Evolutionary conservation across 2,888 invertebrate genomes (phyloP).

Genomic region (Ariolimax columbianus): DNA sequence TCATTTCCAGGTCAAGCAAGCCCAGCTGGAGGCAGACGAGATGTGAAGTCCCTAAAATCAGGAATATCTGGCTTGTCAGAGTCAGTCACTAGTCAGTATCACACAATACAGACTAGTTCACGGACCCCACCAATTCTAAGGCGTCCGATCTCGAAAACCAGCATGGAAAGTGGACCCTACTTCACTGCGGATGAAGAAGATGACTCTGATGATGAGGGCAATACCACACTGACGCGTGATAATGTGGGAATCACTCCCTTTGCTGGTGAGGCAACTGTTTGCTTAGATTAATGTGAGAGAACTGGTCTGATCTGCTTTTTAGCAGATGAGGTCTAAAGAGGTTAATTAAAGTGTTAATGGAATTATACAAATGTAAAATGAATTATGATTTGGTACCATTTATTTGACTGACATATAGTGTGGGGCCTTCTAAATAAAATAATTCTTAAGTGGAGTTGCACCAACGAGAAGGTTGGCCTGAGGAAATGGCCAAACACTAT

Average conservation of each 20-base stretch:
- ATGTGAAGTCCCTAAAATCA: slow-evolving; percentile 1
- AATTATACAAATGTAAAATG: no score
- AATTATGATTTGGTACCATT: no score
- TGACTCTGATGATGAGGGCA: slow-evolving; percentile 81
- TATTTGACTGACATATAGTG: no score
- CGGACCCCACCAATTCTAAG: slow-evolving; percentile 52
- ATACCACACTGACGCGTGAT: slow-evolving; percentile 44
- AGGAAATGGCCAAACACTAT: no score
- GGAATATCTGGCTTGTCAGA: slow-evolving; percentile 11
- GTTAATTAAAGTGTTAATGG: no score
- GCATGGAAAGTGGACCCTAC: slow-evolving; percentile 85
- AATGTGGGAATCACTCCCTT: background rate
- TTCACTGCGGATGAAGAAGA: slow-evolving; percentile 95
- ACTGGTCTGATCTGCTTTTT: background rate
- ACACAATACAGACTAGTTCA: background rate
- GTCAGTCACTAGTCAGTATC: slow-evolving; percentile 5
- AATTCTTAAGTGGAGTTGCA: no score
- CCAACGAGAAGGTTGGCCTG: no score
- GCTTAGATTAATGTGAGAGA: background rate
- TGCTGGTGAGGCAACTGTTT: slow-evolving; percentile 14
- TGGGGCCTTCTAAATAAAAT: no score
- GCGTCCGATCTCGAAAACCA: slow-evolving; percentile 62
- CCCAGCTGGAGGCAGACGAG: slow-evolving; percentile 14
- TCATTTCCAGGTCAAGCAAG: slow-evolving; percentile 9
- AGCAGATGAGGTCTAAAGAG: no score